phyloP scores from a whole-genome alignment of 2,797 vertebrate genomes.

The Acanthis flammea region DNA sequence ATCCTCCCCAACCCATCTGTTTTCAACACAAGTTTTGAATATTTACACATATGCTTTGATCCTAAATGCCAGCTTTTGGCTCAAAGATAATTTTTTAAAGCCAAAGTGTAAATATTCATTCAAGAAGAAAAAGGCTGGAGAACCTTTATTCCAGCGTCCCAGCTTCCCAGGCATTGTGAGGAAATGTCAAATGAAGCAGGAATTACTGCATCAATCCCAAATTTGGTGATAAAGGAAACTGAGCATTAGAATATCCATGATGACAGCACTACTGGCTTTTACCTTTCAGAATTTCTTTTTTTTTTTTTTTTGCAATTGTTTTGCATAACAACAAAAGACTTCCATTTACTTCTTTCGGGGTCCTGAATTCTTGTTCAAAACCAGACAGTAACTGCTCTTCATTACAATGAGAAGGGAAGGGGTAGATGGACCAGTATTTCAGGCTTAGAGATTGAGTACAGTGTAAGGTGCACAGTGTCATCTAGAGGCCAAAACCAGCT shows the following conservation, averaged over 20 bases:
- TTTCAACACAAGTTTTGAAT: neutral
- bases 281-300: neutral
- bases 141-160: neutral
- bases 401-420: neutral
- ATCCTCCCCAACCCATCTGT: neutral
- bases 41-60: neutral
- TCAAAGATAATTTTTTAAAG: neutral
- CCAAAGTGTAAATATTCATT: neutral
- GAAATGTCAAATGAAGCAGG: neutral
- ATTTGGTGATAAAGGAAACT: neutral
- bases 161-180: neutral
- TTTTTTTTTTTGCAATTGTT: neutral
- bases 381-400: neutral
- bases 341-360: neutral
- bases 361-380: neutral
- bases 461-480: conserved; percentile 29
- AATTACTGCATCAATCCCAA: neutral
- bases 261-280: neutral
- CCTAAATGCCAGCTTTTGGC: neutral
- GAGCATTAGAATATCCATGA: neutral
- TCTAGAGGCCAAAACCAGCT: conserved; percentile 26
- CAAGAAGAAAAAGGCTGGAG: neutral
- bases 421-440: neutral
- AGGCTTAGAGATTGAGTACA: neutral
- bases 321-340: neutral